phyloP scores from a whole-genome alignment of 1,140 invertebrate species.

The Dinoponera quadriceps region DNA sequence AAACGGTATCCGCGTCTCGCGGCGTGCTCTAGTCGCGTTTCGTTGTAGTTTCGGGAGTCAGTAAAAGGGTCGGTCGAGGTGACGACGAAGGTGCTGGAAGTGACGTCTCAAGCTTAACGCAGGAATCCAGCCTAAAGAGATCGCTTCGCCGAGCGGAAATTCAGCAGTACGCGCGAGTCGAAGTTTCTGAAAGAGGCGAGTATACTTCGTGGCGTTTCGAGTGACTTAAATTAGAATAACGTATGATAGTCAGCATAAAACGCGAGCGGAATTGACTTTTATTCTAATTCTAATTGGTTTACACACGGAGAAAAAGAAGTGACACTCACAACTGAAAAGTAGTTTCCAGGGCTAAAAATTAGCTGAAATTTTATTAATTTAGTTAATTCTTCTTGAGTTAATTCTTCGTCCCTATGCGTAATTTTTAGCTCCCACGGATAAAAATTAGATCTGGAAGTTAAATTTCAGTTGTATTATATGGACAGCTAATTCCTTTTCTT shows the following conservation, averaged over 20 bases:
- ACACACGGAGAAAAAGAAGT: too few relatives aligned
- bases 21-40: conserved; percentile 3
- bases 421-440: too few relatives aligned
- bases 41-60: conserved; percentile 22
- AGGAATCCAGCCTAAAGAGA: not conserved
- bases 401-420: too few relatives aligned
- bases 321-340: too few relatives aligned
- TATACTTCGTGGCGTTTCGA: not conserved
- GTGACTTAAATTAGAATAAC: not conserved
- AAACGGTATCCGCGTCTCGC: conserved; percentile 21
- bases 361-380: too few relatives aligned
- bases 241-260: not conserved
- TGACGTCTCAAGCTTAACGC: not conserved
- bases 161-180: not conserved
- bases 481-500: too few relatives aligned
- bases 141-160: not conserved
- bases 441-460: too few relatives aligned
- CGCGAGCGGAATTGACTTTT: not conserved
- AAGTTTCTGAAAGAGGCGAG: not conserved
- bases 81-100: conserved; percentile 23
- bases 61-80: conserved; percentile 19
- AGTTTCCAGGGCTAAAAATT: too few relatives aligned
- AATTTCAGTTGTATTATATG: too few relatives aligned
- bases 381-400: too few relatives aligned
- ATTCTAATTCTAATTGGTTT: too few relatives aligned